Base-by-base conservation (phyloP, 2,797 vertebrate genomes). In the Orientallactaga sibirica region DNA sequence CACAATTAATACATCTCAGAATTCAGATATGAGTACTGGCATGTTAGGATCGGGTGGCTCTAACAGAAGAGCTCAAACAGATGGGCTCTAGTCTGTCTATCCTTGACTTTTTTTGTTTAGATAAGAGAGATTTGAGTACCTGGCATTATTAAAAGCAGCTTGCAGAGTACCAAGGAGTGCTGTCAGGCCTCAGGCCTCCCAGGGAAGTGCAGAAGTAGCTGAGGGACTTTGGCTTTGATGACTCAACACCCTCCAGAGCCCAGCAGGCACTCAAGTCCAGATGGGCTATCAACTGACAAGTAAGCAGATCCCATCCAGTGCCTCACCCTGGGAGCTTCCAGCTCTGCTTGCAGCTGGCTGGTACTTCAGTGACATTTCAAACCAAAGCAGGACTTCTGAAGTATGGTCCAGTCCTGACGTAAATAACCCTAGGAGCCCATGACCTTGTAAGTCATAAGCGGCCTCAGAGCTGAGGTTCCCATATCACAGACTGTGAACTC, bases 341-440 rank as follows among this genome's bases (percentile, higher is more conserved):
- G 62, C 33, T 70, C 67, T 52, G 6, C 62, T 68, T 16, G 78
- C 24, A 27, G 75, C 62, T 70, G 16, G 61, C 24, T 91, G 43
- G 86, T 88, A 64, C 75, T 25, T 87, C 74, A 67, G 73, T 20
- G 29, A 77, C 19, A 68, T 61, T 88, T 85, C 75, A 77, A 64
- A 24, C 22, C 58, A 25, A 11, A 90, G 66, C 55, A 84, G 91
- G 75, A 90, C 75, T 94, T 43, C 80, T 93, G 76, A 95, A 90
- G 90, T 92, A 88, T 78, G 37, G 11, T 24, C 58, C 33, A 43
- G 83, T 78, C 79, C 94, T 96, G 43, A 85, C 12, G 75, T 78
- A 85, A 66, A 66, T 87, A 87, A 82, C 92, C 83, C 58, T 78
- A 62, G 37, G 70, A 86, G n/a, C n/a, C n/a, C 68, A 90, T 76